Conservation (phyloP, 2,113 vertebrate genomes). For the Hiodon tergisus region DNA sequence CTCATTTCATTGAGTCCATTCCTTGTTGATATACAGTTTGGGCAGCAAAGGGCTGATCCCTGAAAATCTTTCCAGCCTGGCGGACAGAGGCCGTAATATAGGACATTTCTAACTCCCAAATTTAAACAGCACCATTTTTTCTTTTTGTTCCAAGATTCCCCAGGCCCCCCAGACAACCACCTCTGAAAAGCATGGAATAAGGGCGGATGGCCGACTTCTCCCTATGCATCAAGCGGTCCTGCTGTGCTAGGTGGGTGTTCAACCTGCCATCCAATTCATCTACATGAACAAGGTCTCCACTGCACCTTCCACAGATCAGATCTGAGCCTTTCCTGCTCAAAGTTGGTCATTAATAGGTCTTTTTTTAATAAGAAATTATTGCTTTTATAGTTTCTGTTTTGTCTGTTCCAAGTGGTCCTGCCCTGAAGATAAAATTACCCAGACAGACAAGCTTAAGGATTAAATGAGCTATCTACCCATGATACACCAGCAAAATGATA, state of each 20-base stretch:
- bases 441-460: conserved; percentile 18
- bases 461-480: conserved; percentile 24
- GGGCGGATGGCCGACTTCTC: no score
- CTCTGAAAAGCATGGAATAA: background rate
- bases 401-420: conserved; percentile 8
- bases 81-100: conserved; percentile 48
- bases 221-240: background rate
- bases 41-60: conserved; percentile 41
- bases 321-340: background rate
- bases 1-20: conserved; percentile 37
- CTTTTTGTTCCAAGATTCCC: conserved; percentile 32
- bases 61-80: conserved; percentile 41
- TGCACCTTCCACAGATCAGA: background rate
- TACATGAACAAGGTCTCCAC: background rate
- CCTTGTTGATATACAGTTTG: conserved; percentile 47
- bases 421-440: conserved; percentile 15
- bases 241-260: background rate
- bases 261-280: background rate
- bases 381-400: conserved; percentile 18
- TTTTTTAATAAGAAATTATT: conserved; percentile 20
- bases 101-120: conserved; percentile 44
- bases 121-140: conserved; percentile 47
- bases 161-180: conserved; percentile 26
- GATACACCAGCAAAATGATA: conserved; percentile 15
- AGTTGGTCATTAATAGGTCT: conserved; percentile 6